phyloP scores from a whole-genome alignment of 2,113 vertebrate genomes.

The Oryzias celebensis region DNA sequence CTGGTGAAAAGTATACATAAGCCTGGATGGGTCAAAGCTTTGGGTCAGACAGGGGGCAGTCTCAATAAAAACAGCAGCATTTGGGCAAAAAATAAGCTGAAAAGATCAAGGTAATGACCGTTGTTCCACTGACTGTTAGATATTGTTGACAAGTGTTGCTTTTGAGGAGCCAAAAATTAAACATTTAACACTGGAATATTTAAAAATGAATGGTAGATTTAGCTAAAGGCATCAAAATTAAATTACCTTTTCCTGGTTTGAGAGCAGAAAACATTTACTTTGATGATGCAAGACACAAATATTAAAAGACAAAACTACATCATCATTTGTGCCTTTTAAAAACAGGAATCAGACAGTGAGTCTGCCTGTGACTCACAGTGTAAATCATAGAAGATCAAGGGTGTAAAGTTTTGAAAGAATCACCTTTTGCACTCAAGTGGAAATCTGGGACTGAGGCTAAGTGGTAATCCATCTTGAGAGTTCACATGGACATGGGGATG shows the following conservation, averaged over 20 bases:
- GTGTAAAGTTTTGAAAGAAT: conserved; percentile 29
- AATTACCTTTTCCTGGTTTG: background rate
- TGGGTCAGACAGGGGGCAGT: conserved; percentile 48
- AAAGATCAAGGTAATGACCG: conserved; percentile 26
- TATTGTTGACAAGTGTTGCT: conserved; percentile 21
- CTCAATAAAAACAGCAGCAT: conserved; percentile 36
- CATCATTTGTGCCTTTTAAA: background rate
- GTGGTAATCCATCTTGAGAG: conserved; percentile 49
- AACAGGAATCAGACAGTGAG: conserved; percentile 3
- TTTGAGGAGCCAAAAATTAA: conserved; percentile 19
- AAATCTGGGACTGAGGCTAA: conserved; percentile 39
- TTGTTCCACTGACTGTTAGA: background rate
- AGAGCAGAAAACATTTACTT: background rate
- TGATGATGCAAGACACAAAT: background rate
- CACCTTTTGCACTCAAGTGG: conserved; percentile 37
- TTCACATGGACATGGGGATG: conserved; percentile 33
- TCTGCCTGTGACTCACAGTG: conserved; percentile 12
- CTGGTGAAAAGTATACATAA: conserved; percentile 29
- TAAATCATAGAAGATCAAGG: conserved; percentile 31
- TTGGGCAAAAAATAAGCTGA: background rate
- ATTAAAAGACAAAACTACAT: background rate
- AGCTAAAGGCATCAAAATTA: background rate
- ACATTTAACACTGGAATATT: conserved; percentile 18
- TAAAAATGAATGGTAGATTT: conserved; percentile 28
- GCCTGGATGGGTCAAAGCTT: conserved; percentile 51